Evolutionary conservation across 2,797 vertebrate genomes (phyloP), one percentile per base, ranked within the genome.

Genomic region (Cygnus olor): DNA sequence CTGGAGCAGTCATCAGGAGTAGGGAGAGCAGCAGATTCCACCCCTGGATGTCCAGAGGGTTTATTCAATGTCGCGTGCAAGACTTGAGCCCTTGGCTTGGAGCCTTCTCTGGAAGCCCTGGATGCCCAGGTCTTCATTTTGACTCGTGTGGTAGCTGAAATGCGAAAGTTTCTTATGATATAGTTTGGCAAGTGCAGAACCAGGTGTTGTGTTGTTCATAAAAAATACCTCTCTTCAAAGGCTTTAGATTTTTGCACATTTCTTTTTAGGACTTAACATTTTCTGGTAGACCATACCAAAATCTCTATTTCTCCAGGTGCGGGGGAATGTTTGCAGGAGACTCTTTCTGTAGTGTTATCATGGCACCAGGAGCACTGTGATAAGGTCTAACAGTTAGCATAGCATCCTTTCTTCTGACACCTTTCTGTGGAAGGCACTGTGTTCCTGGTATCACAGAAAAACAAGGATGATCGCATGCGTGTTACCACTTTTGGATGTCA

Each of bases 41-140:
- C n/a, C 56, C 18, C 61, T 30, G 44, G 24, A 20, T 78, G 19
- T 40, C 57, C 72, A 32, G 14, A 25, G 38, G 32, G 22, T 28
- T 72, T 49, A 2, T 28, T 42, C 0, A 0, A 22, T 21, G 27
- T 51, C 7, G 1, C 1, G 49, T 49, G 34, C 61, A 68, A 32
- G 36, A 14, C 28, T 5, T 19, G 54, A 90, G 70, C 10, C 27
- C 34, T 64, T 53, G 79, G 17, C 45, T 38, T 45, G 32, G 10
- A 83, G 45, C 30, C 6, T 64, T 14, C 36, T 36, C 24, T 65
- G 47, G 40, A 71, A 11, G 36, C 8, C 36, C 19, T 27, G 34
- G 49, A 15, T 19, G 81, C 12, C 20, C 38, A n/a, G 24, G 25
- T 58, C 14, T 90, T 70, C 18, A 0, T 36, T 61, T 18, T 20